Evolutionary conservation across 2,888 invertebrate genomes (phyloP).

Genomic region (Xylophagus ater): DNA sequence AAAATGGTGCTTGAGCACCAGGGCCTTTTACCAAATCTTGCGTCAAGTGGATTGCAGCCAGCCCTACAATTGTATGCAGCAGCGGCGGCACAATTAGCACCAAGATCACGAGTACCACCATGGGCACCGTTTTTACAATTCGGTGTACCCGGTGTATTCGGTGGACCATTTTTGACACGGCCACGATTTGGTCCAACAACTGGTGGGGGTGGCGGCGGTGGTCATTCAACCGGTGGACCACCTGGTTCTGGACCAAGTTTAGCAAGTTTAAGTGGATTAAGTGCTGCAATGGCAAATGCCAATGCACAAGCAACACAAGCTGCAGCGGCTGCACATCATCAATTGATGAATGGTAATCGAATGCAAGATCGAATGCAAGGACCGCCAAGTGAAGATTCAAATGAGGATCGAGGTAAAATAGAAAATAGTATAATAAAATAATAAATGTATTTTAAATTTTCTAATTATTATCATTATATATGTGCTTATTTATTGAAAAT

Average conservation of each 20-base stretch:
- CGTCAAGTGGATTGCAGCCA: slow-evolving; percentile 49
- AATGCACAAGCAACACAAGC: slow-evolving; percentile 27
- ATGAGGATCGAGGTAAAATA: slow-evolving; percentile 45
- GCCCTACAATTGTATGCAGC: slow-evolving; percentile 60
- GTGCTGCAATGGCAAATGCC: slow-evolving; percentile 27
- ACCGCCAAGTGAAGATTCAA: slow-evolving; percentile 46
- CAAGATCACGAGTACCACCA: slow-evolving; percentile 43
- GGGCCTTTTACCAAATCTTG: slow-evolving; percentile 21
- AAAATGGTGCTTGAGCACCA: slow-evolving; percentile 52
- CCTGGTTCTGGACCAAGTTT: slow-evolving; percentile 29
- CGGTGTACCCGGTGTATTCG: slow-evolving; percentile 40
- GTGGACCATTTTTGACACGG: slow-evolving; percentile 26
- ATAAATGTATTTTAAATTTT: too few relatives aligned
- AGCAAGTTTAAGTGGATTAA: slow-evolving; percentile 20
- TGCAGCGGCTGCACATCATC: slow-evolving; percentile 25
- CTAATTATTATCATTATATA: too few relatives aligned
- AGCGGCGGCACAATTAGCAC: slow-evolving; percentile 46
- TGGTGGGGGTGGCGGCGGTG: slow-evolving; percentile 16
- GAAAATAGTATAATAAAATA: too few relatives aligned
- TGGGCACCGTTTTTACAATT: slow-evolving; percentile 50
- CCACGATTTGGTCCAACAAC: slow-evolving; percentile 33
- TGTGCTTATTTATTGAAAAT: too few relatives aligned
- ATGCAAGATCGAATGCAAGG: slow-evolving; percentile 38
- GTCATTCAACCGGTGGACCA: slow-evolving; percentile 24
- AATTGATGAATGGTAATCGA: slow-evolving; percentile 17